Conservation (phyloP, 2,888 invertebrate species). For the Siphonodentalium dalli region DNA sequence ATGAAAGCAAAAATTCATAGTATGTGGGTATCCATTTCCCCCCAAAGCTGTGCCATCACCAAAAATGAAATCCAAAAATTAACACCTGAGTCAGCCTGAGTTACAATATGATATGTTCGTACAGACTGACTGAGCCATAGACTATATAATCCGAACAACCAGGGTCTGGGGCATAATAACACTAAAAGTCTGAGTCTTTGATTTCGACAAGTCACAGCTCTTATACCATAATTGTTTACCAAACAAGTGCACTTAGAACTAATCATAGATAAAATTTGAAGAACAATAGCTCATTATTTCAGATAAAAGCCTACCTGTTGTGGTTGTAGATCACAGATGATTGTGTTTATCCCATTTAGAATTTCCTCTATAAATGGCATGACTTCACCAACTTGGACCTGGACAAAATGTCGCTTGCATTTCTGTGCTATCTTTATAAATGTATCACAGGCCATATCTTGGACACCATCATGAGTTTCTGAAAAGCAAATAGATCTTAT, state of each 20-base stretch:
- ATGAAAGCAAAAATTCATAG: too few relatives aligned
- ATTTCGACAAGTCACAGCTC: not conserved
- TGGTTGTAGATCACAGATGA: conserved; percentile 98
- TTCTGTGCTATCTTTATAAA: conserved; percentile 99
- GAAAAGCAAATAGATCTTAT: conserved; percentile 37
- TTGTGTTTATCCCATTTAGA: conserved; percentile 90
- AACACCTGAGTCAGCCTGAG: too few relatives aligned
- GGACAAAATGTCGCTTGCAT: conserved; percentile 97
- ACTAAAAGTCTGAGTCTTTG: not conserved
- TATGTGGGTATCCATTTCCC: too few relatives aligned
- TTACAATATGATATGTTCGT: too few relatives aligned
- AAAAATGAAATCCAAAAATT: too few relatives aligned
- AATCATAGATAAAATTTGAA: not conserved
- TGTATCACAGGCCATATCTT: conserved; percentile 99
- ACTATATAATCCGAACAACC: too few relatives aligned
- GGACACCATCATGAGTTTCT: conserved; percentile 99
- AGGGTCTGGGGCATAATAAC: not conserved
- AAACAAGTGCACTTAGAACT: not conserved
- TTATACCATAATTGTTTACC: not conserved
- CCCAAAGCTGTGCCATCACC: too few relatives aligned
- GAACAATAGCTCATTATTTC: not conserved
- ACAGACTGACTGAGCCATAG: too few relatives aligned
- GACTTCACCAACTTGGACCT: conserved; percentile 90
- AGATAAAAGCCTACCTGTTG: conserved; percentile 77
- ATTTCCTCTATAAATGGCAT: conserved; percentile 99